Evolutionary conservation across 2,888 invertebrate genomes (phyloP).

Genomic region (Ecdyonurus torrentis): DNA sequence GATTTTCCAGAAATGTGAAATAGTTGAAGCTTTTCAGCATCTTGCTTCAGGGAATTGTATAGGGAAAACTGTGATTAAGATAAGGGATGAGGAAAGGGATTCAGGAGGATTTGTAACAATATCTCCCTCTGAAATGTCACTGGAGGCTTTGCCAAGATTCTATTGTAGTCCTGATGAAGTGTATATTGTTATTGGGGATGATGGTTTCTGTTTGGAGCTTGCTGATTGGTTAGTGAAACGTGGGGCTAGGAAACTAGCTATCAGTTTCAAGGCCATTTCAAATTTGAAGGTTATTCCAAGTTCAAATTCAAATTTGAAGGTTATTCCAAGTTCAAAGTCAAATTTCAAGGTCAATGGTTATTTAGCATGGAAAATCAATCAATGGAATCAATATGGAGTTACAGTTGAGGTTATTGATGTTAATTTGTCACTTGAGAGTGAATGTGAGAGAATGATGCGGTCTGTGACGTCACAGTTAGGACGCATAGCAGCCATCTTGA

Average conservation of each 20-base stretch:
- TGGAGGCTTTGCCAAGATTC: constrained; percentile 30
- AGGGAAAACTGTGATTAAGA: constrained; percentile 48
- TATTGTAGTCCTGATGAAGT: constrained; percentile 33
- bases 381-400: constrained; percentile 55
- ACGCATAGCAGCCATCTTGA: constrained; percentile 59
- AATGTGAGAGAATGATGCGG: constrained; percentile 50
- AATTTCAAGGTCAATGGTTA: constrained; percentile 71
- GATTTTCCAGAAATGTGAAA: not conserved
- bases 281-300: too few relatives aligned
- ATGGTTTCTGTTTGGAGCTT: constrained; percentile 82
- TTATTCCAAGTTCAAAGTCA: too few relatives aligned
- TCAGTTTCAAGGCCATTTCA: too few relatives aligned
- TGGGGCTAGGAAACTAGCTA: constrained; percentile 59
- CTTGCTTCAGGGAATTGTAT: constrained; percentile 63
- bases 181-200: constrained; percentile 51
- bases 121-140: not conserved
- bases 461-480: constrained; percentile 41
- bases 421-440: constrained; percentile 50
- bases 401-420: constrained; percentile 48
- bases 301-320: too few relatives aligned
- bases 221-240: constrained; percentile 71
- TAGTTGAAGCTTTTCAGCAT: constrained; percentile 25
- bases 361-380: constrained; percentile 46
- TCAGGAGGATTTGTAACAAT: constrained; percentile 6
- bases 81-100: constrained; percentile 30